phyloP scores from a whole-genome alignment of 2,113 vertebrate genomes.

The Amazona vittata region DNA sequence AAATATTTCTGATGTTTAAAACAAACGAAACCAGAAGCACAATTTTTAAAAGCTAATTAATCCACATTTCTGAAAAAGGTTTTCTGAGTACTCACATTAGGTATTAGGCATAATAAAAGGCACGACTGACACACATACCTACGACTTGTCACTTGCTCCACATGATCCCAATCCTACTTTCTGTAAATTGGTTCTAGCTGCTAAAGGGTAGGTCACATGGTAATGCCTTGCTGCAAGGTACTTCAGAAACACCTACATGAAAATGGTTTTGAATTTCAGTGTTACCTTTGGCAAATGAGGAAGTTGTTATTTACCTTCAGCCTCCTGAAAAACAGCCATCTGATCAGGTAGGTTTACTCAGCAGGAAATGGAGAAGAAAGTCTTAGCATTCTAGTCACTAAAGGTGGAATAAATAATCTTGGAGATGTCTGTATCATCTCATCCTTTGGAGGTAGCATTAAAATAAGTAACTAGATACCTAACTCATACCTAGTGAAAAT shows the following conservation, averaged over 20 bases:
- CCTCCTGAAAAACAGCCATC: background rate
- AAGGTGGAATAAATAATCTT: background rate
- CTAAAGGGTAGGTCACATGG: background rate
- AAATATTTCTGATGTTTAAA: background rate
- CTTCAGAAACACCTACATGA: background rate
- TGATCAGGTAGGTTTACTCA: background rate
- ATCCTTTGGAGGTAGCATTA: background rate
- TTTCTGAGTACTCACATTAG: background rate
- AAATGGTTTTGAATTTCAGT: constrained; percentile 16
- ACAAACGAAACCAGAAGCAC: background rate
- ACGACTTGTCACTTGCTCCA: background rate
- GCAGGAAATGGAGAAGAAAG: background rate
- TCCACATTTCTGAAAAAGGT: rapidly evolving
- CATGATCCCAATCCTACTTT: background rate
- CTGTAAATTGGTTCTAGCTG: background rate
- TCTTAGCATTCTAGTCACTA: background rate
- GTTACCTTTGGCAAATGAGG: background rate
- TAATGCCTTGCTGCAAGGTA: rapidly evolving
- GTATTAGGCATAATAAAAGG: background rate
- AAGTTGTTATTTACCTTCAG: background rate
- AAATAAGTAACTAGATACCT: background rate
- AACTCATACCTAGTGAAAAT: background rate
- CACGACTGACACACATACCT: background rate
- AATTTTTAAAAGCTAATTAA: background rate
- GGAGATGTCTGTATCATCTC: background rate